Base-by-base conservation (phyloP, 2,888 invertebrate genomes). In the Drosophila picticornis region DNA sequence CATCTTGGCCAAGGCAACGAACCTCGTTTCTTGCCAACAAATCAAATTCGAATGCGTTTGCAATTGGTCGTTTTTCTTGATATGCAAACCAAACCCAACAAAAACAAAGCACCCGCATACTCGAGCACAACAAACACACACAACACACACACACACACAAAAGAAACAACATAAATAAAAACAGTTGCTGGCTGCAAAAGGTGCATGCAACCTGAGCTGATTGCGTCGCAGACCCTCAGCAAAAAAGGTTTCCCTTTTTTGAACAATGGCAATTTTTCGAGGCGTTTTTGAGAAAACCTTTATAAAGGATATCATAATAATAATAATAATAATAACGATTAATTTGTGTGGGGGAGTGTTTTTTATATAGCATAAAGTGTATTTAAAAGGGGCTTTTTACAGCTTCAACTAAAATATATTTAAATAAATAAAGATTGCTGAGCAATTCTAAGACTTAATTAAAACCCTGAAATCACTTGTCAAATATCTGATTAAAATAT, bases 11-110 rank as follows among this genome's bases (percentile, higher is more conserved):
- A 77, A 61, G 70, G 63, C 60, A 66, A 58, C 48, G 52, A 36
- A 3, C 57, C 57, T 48, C 46, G 64, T 52, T 10, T 22, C 22
- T 56, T 70, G 89, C 87, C 90, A 89, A 87, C 84, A 84, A 84
- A 84, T 84, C 84, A 84, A 84, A 84, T 84, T 78, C 74, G 71
- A 75, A 81, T 86, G 84, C 87, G 81, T 66, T 81, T 81, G 74
- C 89, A 84, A 84, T 84, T 84, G 84, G 84, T 70, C 50, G 50
- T 19, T 19, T 50, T 50, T 5, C 27, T 29, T 19, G 27, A 11
- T 16, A 7, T 10, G 31, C 25, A 50, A 57, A 38, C 55, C 60
- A 36, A 36, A 27, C 9, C 19, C 10, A 48, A 7, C 27, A 52
- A 19, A 11, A 36, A 11, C 16, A 25, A 56, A 19, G 34, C 34